A percentile compares a stretch with the other conserved stretches of the same genome.
These are phyloP conservation scores for Agonopterix heracliana DNA, from an alignment of 2,888 invertebrate genomes.

Conservation along the genomic window DNA sequence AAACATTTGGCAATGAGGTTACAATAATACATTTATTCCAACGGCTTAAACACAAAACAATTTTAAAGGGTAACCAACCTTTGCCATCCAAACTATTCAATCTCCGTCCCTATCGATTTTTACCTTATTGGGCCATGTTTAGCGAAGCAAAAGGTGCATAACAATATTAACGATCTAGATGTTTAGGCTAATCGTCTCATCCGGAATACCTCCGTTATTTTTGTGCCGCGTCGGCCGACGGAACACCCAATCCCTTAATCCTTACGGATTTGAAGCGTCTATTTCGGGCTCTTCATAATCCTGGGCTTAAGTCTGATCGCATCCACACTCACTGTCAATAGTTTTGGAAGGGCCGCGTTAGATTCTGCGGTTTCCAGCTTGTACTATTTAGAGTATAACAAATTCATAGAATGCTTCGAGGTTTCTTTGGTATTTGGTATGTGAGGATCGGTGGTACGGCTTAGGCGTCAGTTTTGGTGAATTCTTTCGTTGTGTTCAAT, in stretches of 20 bases:
- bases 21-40: too few species aligned
- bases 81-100: too few species aligned
- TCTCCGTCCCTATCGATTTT: neutral
- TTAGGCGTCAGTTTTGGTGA: slow-evolving; percentile 33
- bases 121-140: slow-evolving; percentile 1
- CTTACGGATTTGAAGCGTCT: slow-evolving; percentile 72
- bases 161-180: slow-evolving; percentile 63
- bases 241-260: slow-evolving; percentile 74
- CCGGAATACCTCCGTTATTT: slow-evolving; percentile 72
- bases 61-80: too few species aligned
- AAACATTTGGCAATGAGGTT: too few species aligned
- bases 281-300: slow-evolving; percentile 76
- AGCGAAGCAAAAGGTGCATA: slow-evolving; percentile 45
- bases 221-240: slow-evolving; percentile 69
- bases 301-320: slow-evolving; percentile 73
- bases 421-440: slow-evolving; percentile 57
- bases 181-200: slow-evolving; percentile 73
- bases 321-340: slow-evolving; percentile 76
- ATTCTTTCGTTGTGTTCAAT: slow-evolving; percentile 29
- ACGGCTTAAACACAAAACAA: too few species aligned
- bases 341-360: slow-evolving; percentile 69
- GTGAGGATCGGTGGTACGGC: slow-evolving; percentile 41
- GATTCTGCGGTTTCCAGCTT: slow-evolving; percentile 66
- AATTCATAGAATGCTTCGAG: slow-evolving; percentile 61
- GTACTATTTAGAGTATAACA: slow-evolving; percentile 54